Percentiles rank a stretch among this genome's conserved stretches.
Evolutionary conservation across 2,797 vertebrate genomes (phyloP).

Genomic region (Onychomys arenicola): DNA sequence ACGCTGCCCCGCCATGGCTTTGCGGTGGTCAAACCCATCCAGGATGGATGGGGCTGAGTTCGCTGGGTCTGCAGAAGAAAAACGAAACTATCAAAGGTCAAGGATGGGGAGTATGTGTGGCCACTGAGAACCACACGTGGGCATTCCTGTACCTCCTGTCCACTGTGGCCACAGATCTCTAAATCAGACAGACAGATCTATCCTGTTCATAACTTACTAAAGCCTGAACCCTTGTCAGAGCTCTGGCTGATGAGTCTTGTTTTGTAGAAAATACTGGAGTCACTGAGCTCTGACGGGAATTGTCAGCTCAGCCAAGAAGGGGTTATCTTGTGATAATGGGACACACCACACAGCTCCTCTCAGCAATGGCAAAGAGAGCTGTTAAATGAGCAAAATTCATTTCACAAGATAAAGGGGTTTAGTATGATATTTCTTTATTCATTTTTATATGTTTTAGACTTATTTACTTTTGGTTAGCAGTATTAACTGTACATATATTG

Average conservation of each 20-base stretch:
- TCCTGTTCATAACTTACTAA: background rate
- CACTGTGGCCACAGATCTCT: background rate
- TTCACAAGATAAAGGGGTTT: background rate
- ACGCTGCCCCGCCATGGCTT: constrained; percentile 96
- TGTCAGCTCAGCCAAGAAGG: background rate
- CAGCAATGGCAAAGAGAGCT: background rate
- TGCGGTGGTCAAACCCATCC: constrained; percentile 97
- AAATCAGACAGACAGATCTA: background rate
- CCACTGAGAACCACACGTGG: background rate
- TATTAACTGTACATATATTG: background rate
- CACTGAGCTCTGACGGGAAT: background rate
- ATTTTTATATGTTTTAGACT: background rate
- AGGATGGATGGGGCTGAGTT: constrained; percentile 97
- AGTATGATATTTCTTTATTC: background rate
- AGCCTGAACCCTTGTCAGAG: background rate
- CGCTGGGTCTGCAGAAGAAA: constrained; percentile 91
- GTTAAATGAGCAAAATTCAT: background rate
- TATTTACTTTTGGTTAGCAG: background rate
- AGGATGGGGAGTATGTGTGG: background rate
- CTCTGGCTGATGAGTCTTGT: background rate
- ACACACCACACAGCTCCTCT: background rate
- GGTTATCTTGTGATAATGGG: background rate
- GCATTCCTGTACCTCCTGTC: background rate
- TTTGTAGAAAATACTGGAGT: background rate
- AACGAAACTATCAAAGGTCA: background rate